Percentiles rank a stretch among this genome's conserved stretches.
phyloP scores from a whole-genome alignment of 2,797 vertebrate genomes.

The Malurus splendens region DNA sequence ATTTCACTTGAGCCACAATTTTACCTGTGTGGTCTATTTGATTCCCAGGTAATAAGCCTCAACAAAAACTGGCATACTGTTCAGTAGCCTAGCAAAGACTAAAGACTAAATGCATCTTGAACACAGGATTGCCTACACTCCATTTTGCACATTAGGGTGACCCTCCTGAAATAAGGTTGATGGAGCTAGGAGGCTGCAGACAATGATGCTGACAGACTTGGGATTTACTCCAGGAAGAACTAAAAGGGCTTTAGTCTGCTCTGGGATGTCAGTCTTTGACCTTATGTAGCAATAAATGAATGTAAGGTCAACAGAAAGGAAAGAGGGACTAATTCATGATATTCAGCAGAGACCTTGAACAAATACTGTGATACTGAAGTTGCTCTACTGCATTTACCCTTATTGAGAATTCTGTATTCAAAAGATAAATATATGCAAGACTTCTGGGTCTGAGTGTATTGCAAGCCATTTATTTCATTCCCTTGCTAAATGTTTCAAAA shows the following conservation, averaged over 20 bases:
- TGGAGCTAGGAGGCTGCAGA: background rate
- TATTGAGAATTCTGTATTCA: constrained; percentile 1
- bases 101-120: background rate
- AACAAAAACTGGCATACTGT: background rate
- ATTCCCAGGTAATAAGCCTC: background rate
- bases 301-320: background rate
- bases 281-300: background rate
- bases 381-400: background rate
- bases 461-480: constrained; percentile 4
- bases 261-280: background rate
- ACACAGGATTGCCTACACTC: background rate
- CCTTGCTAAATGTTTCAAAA: constrained; percentile 35
- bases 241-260: background rate
- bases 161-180: background rate
- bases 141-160: background rate
- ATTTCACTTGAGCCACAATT: background rate
- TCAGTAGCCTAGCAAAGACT: background rate
- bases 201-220: background rate
- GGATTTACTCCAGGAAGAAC: background rate
- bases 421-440: constrained; percentile 19
- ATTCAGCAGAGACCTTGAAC: background rate
- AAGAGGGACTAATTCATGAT: background rate
- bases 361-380: background rate
- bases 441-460: background rate
- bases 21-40: background rate